phyloP scores from a whole-genome alignment of 2,888 invertebrate species.

The Agriopis leucophaearia region DNA sequence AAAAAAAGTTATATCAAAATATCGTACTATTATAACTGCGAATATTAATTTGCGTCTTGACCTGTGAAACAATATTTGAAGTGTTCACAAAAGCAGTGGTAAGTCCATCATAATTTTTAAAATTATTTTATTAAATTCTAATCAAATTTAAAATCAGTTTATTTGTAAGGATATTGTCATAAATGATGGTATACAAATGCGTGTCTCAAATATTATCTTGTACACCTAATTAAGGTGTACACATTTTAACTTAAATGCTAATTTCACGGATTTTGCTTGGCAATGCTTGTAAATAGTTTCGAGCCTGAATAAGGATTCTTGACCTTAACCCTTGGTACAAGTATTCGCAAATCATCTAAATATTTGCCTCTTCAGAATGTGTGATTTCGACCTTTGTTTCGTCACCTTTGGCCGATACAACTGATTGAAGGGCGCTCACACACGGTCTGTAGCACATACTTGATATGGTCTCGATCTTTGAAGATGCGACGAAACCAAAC shows the following conservation, averaged over 20 bases:
- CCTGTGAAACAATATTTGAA: too few species aligned
- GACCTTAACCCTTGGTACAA: slow-evolving; percentile 18
- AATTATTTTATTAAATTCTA: too few species aligned
- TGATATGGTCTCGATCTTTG: slow-evolving; percentile 7
- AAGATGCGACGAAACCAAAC: slow-evolving; percentile 3
- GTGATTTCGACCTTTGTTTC: slow-evolving; percentile 26
- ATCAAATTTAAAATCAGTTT: too few species aligned
- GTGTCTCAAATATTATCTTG: not conserved
- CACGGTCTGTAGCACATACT: not conserved
- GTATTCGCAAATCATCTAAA: slow-evolving; percentile 31
- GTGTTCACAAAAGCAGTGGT: too few species aligned
- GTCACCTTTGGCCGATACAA: slow-evolving; percentile 23
- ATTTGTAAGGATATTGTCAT: too few species aligned
- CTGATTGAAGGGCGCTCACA: slow-evolving; percentile 35
- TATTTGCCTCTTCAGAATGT: slow-evolving; percentile 26
- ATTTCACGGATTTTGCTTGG: not conserved
- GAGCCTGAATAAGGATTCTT: slow-evolving; percentile 16
- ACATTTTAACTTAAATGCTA: not conserved
- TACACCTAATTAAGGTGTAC: too few species aligned
- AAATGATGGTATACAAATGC: too few species aligned
- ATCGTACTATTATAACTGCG: too few species aligned
- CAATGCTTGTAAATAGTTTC: slow-evolving; percentile 23
- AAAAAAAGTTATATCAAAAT: too few species aligned
- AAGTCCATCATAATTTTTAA: too few species aligned
- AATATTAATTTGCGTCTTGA: too few species aligned